Conservation (phyloP, 2,797 vertebrate species). For the Parambassis ranga region DNA sequence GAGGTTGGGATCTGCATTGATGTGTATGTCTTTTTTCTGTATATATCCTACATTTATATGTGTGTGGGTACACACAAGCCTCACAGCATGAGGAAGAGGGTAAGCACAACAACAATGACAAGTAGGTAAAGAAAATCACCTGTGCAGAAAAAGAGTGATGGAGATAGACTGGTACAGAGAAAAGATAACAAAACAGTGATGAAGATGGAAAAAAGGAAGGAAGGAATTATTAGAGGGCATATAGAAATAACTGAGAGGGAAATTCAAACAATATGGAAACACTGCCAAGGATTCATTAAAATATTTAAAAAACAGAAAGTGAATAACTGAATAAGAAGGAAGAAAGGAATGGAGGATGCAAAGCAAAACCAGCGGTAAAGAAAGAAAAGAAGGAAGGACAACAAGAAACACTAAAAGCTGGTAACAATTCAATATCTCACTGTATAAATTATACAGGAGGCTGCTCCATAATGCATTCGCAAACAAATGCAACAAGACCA, state of each 20-base stretch:
- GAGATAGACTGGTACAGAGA: conserved; percentile 51
- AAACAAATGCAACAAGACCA: conserved; percentile 51
- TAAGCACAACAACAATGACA: conserved; percentile 74
- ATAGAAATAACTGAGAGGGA: too few species aligned
- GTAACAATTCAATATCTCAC: conserved; percentile 42
- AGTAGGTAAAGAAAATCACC: conserved; percentile 73
- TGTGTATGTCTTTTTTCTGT: conserved; percentile 39
- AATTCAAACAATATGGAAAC: too few species aligned
- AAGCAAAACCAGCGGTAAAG: background rate
- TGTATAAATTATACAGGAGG: conserved; percentile 49
- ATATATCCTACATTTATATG: conserved; percentile 26
- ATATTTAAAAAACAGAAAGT: too few species aligned
- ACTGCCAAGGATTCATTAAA: too few species aligned
- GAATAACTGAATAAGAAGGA: background rate
- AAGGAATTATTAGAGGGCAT: too few species aligned
- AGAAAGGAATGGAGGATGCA: background rate
- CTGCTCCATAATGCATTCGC: conserved; percentile 36
- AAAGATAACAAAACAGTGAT: conserved; percentile 20
- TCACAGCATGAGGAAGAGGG: conserved; percentile 51
- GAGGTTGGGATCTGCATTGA: conserved; percentile 41
- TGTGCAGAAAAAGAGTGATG: conserved; percentile 53
- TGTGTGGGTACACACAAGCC: conserved; percentile 1
- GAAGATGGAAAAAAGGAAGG: background rate
- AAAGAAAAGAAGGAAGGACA: background rate
- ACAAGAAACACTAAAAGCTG: conserved; percentile 5